Conservation (phyloP, 92 coral and sea anemone genomes). For the Metridium senile region DNA sequence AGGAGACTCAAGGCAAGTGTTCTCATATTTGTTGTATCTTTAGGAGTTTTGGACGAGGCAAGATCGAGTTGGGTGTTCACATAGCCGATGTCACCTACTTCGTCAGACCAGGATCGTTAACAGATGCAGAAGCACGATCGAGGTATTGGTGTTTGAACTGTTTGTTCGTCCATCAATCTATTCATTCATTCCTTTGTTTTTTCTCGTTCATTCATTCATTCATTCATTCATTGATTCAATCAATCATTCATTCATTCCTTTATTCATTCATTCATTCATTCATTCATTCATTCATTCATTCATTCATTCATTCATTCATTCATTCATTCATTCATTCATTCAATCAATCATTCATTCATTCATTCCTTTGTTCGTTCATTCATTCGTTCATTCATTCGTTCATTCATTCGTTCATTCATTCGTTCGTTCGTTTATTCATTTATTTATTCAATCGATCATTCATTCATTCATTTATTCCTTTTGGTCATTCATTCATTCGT, state of each 20-base stretch:
- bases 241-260: neutral
- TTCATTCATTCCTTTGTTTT: neutral
- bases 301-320: neutral
- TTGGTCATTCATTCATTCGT: neutral
- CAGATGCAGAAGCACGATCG: slow-evolving; percentile 89
- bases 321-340: neutral
- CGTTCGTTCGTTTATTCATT: no score
- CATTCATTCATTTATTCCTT: neutral
- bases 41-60: slow-evolving; percentile 65
- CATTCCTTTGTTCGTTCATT: neutral
- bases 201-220: neutral
- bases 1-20: no score
- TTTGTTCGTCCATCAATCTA: neutral
- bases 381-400: neutral
- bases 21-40: neutral
- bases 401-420: neutral
- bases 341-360: neutral
- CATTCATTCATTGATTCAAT: neutral
- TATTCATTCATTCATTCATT: neutral
- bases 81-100: slow-evolving; percentile 93
- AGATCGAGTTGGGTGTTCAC: slow-evolving; percentile 88
- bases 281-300: neutral
- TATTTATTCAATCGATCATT: no score
- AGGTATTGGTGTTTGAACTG: slow-evolving; percentile 42
- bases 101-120: slow-evolving; percentile 81